These are phyloP conservation scores for Elachura formosa DNA, from an alignment of 2,113 vertebrate genomes.

Conservation along the genomic window DNA sequence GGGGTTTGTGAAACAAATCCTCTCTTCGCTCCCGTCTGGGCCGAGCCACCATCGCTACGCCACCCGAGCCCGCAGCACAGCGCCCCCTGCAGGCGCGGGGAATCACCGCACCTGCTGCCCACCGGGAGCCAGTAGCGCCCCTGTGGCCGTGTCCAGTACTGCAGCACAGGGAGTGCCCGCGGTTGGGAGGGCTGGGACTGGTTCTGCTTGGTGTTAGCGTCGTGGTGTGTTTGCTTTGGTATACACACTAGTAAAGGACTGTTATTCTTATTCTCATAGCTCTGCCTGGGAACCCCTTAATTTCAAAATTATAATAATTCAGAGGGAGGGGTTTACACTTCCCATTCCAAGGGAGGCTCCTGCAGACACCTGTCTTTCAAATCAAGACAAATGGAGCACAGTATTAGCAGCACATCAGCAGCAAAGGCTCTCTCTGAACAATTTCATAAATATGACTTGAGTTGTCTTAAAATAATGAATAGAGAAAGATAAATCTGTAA, in stretches of 20 bases:
- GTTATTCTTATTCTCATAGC: fast-evolving
- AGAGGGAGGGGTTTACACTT: fast-evolving
- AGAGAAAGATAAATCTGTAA: background rate
- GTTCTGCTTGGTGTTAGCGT: too few species aligned
- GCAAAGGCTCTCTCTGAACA: background rate
- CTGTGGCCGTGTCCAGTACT: background rate
- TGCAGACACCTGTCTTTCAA: background rate
- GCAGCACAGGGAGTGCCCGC: background rate
- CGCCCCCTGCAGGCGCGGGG: background rate
- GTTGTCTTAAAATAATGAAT: background rate
- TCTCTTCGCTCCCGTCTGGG: background rate
- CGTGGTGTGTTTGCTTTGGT: background rate
- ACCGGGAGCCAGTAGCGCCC: background rate
- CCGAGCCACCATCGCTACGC: background rate
- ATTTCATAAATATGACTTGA: background rate
- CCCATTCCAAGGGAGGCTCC: background rate
- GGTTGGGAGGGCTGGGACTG: background rate
- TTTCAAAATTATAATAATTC: background rate
- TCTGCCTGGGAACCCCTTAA: background rate
- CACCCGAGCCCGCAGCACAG: background rate
- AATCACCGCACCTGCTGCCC: background rate
- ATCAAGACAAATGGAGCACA: background rate
- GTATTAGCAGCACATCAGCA: background rate
- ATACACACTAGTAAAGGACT: background rate
- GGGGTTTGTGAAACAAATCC: fast-evolving